Evolutionary conservation across 2,113 vertebrate species (phyloP).

Genomic region (Sinosuthora webbiana): DNA sequence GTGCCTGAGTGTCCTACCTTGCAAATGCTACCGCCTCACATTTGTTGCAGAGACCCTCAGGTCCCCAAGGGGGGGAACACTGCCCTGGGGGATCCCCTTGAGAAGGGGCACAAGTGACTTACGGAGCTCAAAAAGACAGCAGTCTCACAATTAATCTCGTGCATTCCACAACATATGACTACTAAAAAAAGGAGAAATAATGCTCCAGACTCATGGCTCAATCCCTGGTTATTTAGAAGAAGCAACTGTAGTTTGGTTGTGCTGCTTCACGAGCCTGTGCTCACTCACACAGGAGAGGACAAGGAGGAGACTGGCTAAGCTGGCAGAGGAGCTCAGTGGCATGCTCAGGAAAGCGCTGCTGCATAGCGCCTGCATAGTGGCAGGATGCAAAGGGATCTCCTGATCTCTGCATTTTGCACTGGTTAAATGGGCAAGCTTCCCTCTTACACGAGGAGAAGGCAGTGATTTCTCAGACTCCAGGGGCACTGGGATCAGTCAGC

Average conservation of each 20-base stretch:
- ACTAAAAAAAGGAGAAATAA: not conserved
- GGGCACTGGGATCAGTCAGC: not conserved
- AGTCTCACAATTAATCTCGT: not conserved
- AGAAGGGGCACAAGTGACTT: not conserved
- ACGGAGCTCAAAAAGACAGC: not conserved
- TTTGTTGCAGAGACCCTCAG: not conserved
- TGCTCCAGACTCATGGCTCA: not conserved
- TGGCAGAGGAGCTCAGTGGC: not conserved
- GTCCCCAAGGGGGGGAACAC: accelerated
- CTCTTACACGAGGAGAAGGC: not conserved
- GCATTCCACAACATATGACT: accelerated
- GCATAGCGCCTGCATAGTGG: accelerated
- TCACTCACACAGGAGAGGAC: not conserved
- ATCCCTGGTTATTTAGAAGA: not conserved
- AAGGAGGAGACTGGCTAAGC: not conserved
- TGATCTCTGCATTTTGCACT: not conserved
- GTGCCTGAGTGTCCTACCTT: not conserved
- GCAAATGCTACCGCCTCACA: accelerated
- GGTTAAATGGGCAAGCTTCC: not conserved
- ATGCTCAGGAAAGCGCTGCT: not conserved
- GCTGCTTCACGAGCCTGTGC: not conserved
- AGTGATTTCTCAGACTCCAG: not conserved
- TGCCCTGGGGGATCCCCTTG: not conserved
- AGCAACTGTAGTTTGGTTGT: not conserved
- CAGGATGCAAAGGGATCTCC: not conserved